Conservation (phyloP, 2,797 vertebrate species). For the Hypotaenidia okinawae region DNA sequence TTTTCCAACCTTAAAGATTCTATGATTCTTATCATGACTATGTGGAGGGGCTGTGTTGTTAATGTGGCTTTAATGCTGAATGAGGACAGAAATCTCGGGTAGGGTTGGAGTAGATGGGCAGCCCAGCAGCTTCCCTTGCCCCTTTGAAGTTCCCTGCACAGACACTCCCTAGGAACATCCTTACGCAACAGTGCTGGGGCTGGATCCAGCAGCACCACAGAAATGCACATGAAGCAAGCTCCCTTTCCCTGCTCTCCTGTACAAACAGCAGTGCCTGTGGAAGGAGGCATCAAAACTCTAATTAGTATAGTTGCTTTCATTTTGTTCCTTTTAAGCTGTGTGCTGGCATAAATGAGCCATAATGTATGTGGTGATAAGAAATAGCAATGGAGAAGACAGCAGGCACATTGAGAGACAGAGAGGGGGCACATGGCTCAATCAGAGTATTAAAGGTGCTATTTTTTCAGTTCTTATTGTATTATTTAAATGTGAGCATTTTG, state of each 20-base stretch:
- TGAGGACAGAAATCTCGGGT: background rate
- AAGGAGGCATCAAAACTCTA: background rate
- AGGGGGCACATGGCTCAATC: background rate
- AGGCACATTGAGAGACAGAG: background rate
- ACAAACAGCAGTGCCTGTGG: background rate
- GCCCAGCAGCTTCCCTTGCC: background rate
- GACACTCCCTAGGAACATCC: fast-evolving
- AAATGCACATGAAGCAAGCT: background rate
- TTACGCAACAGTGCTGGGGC: background rate
- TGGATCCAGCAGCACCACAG: background rate
- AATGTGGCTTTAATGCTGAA: background rate
- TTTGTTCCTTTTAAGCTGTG: background rate
- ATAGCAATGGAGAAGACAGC: background rate
- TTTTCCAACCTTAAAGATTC: no score
- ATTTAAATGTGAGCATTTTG: background rate
- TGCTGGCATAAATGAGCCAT: background rate
- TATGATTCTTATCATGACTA: background rate
- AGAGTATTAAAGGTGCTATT: background rate
- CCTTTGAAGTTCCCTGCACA: background rate
- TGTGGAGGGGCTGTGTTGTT: background rate
- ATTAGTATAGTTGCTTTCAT: background rate
- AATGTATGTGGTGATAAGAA: background rate
- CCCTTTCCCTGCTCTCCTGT: background rate
- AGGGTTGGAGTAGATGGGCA: background rate
- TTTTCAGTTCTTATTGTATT: background rate